phyloP scores from a whole-genome alignment of 1,140 invertebrate genomes.

The Rhyzopertha dominica region DNA sequence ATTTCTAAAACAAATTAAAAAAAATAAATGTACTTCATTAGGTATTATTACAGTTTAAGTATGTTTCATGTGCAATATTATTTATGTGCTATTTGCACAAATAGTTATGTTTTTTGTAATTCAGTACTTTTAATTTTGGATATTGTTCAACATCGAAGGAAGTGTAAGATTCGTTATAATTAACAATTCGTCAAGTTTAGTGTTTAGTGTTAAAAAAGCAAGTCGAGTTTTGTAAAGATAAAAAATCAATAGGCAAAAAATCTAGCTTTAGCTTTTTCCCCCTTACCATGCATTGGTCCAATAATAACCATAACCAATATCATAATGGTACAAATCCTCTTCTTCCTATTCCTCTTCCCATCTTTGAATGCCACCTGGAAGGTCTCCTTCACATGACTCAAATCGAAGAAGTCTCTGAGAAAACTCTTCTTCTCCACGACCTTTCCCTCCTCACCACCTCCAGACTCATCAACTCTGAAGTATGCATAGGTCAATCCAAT shows the following conservation, averaged over 20 bases:
- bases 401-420: conserved; percentile 46
- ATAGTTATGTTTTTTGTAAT: too few species aligned
- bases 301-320: conserved; percentile 47
- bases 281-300: conserved; percentile 51
- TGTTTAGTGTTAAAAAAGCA: neutral
- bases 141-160: neutral
- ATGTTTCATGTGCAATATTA: too few species aligned
- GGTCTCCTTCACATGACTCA: conserved; percentile 47
- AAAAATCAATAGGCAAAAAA: neutral
- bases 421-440: conserved; percentile 41
- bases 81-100: too few species aligned
- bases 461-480: conserved; percentile 18
- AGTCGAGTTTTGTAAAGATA: conserved; percentile 2
- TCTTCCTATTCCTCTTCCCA: conserved; percentile 37
- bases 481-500: conserved; percentile 24
- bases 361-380: conserved; percentile 46
- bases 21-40: too few species aligned
- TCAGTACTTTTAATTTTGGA: neutral
- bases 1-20: too few species aligned
- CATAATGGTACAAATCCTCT: conserved; percentile 47
- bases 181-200: neutral
- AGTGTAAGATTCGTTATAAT: neutral
- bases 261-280: conserved; percentile 9
- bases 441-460: conserved; percentile 15
- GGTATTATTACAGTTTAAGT: too few species aligned